Conservation (phyloP, 2,797 vertebrate genomes). For the Myotis findleyi region DNA sequence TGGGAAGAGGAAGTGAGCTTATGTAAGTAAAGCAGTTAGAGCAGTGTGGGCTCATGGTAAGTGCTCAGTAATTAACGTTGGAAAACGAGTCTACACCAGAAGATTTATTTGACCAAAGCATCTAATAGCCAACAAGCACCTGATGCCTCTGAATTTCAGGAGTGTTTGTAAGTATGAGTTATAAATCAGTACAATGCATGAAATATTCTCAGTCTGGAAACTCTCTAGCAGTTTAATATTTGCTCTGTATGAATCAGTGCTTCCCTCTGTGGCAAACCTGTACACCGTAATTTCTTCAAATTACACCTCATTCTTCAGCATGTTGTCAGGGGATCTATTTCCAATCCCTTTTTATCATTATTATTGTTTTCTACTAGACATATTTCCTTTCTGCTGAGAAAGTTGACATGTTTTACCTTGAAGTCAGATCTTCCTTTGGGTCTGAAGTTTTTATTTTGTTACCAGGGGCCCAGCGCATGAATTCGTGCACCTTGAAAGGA, state of each 20-base stretch:
- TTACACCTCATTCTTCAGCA: not conserved
- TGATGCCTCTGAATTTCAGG: not conserved
- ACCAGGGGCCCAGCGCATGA: not conserved
- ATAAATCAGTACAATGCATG: not conserved
- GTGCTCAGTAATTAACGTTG: not conserved
- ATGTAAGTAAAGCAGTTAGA: not conserved
- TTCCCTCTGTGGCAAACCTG: not conserved
- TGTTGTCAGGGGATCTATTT: not conserved
- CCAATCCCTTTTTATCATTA: not conserved
- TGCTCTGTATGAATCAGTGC: not conserved
- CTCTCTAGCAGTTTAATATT: not conserved
- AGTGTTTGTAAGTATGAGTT: not conserved
- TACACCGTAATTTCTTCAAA: not conserved
- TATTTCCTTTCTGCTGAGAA: constrained; percentile 43
- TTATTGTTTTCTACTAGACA: constrained; percentile 17
- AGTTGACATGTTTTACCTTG: not conserved
- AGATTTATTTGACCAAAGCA: not conserved
- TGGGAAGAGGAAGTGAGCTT: not conserved
- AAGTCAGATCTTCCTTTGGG: constrained; percentile 25
- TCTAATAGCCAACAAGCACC: not conserved
- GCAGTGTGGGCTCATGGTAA: not conserved
- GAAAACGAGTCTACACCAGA: not conserved
- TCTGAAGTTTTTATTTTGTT: constrained; percentile 53
- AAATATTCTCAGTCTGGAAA: not conserved
- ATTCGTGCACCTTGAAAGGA: too few relatives aligned